Percentiles rank a stretch among this genome's conserved stretches.
Conservation (phyloP, 2,888 invertebrate species). For the Dryadula phaetusa region DNA sequence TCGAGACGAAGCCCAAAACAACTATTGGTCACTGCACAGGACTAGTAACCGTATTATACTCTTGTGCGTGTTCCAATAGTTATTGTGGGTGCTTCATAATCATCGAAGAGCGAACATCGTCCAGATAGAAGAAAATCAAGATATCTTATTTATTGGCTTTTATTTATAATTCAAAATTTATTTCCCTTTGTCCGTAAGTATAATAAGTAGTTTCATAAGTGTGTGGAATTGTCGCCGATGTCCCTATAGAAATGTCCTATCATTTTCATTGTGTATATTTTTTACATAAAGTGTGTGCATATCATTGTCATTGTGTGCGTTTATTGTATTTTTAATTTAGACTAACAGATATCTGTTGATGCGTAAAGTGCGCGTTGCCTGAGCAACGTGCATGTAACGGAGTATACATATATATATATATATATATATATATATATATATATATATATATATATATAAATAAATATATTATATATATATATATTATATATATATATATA, state of each 20-base stretch:
- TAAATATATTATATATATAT: no score
- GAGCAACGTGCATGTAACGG: neutral
- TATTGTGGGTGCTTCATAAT: constrained; percentile 91
- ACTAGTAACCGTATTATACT: constrained; percentile 92
- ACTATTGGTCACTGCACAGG: constrained; percentile 99
- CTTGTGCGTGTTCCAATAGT: constrained; percentile 99
- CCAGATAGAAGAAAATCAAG: constrained; percentile 32
- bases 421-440: neutral
- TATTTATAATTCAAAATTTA: constrained; percentile 37
- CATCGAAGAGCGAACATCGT: constrained; percentile 54
- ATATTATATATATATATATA: neutral
- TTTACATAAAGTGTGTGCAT: neutral
- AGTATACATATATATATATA: neutral
- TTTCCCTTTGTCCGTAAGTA: constrained; percentile 39
- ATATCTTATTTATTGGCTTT: constrained; percentile 42
- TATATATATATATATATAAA: neutral
- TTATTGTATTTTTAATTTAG: neutral
- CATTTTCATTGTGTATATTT: constrained; percentile 18
- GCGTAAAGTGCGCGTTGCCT: neutral
- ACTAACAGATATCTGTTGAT: neutral
- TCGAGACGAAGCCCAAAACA: constrained; percentile 89
- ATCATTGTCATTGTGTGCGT: constrained; percentile 8
- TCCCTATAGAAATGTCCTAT: constrained; percentile 1
- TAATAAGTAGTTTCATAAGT: constrained; percentile 10
- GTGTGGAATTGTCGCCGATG: constrained; percentile 23